Evolutionary conservation across 1,140 invertebrate species (phyloP).

Genomic region (Drosophila paulistorum): DNA sequence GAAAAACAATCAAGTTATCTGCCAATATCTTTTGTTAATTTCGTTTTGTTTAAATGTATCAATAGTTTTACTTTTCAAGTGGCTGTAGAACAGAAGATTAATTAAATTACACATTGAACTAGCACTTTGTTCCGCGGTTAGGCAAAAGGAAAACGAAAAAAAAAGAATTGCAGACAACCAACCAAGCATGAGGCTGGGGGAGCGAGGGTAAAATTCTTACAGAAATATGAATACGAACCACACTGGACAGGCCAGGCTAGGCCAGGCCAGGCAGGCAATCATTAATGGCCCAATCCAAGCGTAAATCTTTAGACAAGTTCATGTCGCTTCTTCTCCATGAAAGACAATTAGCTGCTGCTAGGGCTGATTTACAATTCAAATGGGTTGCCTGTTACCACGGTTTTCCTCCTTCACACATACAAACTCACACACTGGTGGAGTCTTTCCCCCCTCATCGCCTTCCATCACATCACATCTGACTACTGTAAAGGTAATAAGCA

Average conservation of each 20-base stretch:
- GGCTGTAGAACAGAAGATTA: neutral
- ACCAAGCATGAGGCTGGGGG: neutral
- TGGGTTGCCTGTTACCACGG: neutral
- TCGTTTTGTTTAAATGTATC: too few species aligned
- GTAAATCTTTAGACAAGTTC: slow-evolving; percentile 67
- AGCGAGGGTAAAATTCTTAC: neutral
- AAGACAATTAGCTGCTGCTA: slow-evolving; percentile 27
- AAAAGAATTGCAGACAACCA: neutral
- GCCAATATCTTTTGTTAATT: too few species aligned
- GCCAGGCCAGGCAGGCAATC: slow-evolving; percentile 31
- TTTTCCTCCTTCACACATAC: neutral
- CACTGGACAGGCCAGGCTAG: too few species aligned
- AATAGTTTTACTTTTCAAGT: too few species aligned
- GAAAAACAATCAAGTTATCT: too few species aligned
- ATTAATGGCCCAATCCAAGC: slow-evolving; percentile 82
- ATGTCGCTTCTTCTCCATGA: slow-evolving; percentile 19
- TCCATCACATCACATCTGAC: too few species aligned
- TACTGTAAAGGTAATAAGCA: too few species aligned
- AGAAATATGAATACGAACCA: slow-evolving; percentile 9
- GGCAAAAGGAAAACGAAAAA: too few species aligned
- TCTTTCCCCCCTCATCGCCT: neutral
- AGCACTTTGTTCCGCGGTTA: neutral
- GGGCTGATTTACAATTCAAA: slow-evolving; percentile 28
- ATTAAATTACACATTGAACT: slow-evolving; percentile 5
- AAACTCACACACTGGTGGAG: neutral